Conservation (phyloP, 2,888 invertebrate species). For the Epiblema foenella region DNA sequence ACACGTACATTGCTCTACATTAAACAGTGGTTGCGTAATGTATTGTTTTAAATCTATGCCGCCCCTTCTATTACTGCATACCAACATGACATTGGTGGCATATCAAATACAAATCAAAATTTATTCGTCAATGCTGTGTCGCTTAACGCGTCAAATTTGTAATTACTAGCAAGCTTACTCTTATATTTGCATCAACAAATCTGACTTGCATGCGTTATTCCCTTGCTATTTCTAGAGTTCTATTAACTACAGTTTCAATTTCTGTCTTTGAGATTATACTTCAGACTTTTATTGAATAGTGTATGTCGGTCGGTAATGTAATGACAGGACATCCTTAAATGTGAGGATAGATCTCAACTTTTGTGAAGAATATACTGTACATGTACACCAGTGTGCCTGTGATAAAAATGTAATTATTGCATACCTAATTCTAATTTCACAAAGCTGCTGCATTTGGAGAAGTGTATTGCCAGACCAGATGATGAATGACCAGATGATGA, state of each 20-base stretch:
- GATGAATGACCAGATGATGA: no score
- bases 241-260: neutral
- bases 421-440: neutral
- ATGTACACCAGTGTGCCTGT: no score
- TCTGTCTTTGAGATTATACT: neutral
- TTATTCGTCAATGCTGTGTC: conserved; percentile 8
- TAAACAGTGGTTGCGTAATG: conserved; percentile 33
- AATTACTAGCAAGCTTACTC: conserved; percentile 37
- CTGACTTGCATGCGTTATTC: no score
- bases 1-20: conserved; percentile 32
- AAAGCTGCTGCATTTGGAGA: neutral
- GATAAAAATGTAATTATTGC: no score
- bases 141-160: conserved; percentile 17
- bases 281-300: no score
- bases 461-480: neutral
- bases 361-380: no score
- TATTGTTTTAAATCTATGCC: conserved; percentile 34
- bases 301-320: no score
- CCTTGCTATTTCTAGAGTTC: neutral
- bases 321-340: no score
- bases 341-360: no score
- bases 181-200: neutral
- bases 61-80: conserved; percentile 39
- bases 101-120: conserved; percentile 27
- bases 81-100: conserved; percentile 17